phyloP scores from a whole-genome alignment of 2,888 invertebrate species.

The Actias luna region DNA sequence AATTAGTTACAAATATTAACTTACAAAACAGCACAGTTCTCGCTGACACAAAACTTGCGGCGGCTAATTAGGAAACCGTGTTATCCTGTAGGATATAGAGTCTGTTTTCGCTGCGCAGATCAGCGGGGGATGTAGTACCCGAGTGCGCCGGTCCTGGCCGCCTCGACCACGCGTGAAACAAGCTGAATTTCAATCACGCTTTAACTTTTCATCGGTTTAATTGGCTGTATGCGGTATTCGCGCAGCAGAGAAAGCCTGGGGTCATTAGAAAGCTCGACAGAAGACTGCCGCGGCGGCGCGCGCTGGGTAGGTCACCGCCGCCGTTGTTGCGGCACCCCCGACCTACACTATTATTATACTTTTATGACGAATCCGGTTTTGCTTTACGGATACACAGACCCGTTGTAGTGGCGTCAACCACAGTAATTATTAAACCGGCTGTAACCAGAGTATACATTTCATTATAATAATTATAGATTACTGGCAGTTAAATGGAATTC shows the following conservation, averaged over 20 bases:
- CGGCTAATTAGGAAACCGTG: slow-evolving; percentile 65
- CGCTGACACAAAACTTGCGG: slow-evolving; percentile 51
- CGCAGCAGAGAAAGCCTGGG: slow-evolving; percentile 76
- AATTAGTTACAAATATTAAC: slow-evolving; percentile 38
- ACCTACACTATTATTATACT: slow-evolving; percentile 79
- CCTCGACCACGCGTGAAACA: slow-evolving; percentile 56
- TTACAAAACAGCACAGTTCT: slow-evolving; percentile 52
- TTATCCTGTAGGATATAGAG: slow-evolving; percentile 64
- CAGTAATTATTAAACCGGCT: background rate
- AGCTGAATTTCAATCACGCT: slow-evolving; percentile 55
- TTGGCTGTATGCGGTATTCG: slow-evolving; percentile 54
- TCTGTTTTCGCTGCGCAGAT: slow-evolving; percentile 61
- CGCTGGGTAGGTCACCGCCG: slow-evolving; percentile 73
- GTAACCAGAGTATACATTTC: background rate
- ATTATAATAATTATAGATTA: background rate
- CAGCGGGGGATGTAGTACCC: slow-evolving; percentile 35
- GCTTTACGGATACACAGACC: slow-evolving; percentile 60
- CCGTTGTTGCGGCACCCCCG: slow-evolving; percentile 77
- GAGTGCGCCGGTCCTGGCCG: slow-evolving; percentile 62
- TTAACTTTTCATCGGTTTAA: slow-evolving; percentile 54
- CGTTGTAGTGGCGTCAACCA: slow-evolving; percentile 57
- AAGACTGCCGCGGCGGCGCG: slow-evolving; percentile 81
- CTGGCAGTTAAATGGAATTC: background rate
- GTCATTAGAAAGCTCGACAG: slow-evolving; percentile 79
- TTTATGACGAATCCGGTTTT: slow-evolving; percentile 81